Evolutionary conservation across 92 coral and sea anemone species (phyloP).

Genomic region (Paragorgia papillata): DNA sequence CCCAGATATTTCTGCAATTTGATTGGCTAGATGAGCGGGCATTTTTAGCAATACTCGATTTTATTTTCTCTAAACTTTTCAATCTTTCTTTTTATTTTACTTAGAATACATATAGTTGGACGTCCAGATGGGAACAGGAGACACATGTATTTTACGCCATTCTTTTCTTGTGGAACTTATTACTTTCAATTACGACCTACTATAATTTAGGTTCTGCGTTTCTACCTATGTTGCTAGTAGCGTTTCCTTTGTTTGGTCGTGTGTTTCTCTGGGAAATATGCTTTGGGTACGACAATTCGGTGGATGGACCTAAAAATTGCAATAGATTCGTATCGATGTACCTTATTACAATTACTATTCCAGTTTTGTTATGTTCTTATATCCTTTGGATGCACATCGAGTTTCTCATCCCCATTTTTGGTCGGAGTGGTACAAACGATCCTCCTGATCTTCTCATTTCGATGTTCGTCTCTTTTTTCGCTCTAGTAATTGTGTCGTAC

Average conservation of each 20-base stretch:
- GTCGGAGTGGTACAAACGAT: conserved; percentile 76
- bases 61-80: background rate
- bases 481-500: conserved; percentile 69
- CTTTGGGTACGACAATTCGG: conserved; percentile 42
- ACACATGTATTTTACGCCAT: conserved; percentile 74
- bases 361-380: conserved; percentile 67
- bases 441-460: conserved; percentile 86
- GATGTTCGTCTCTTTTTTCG: conserved; percentile 59
- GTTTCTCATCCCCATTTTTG: conserved; percentile 83
- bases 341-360: conserved; percentile 57
- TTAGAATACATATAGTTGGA: conserved; percentile 28
- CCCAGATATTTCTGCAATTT: no score
- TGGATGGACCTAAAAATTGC: conserved; percentile 14
- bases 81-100: background rate
- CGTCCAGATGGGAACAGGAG: conserved; percentile 55
- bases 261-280: conserved; percentile 77
- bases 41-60: no score
- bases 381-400: conserved; percentile 58
- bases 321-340: conserved; percentile 54
- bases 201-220: conserved; percentile 87
- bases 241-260: conserved; percentile 70
- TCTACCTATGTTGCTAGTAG: conserved; percentile 72
- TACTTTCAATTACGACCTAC: conserved; percentile 75
- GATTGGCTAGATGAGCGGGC: no score
- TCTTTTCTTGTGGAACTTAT: conserved; percentile 74